Percentiles rank a stretch among this genome's conserved stretches.
Conservation (phyloP, 2,113 vertebrate genomes). For the Solenodon paradoxus region DNA sequence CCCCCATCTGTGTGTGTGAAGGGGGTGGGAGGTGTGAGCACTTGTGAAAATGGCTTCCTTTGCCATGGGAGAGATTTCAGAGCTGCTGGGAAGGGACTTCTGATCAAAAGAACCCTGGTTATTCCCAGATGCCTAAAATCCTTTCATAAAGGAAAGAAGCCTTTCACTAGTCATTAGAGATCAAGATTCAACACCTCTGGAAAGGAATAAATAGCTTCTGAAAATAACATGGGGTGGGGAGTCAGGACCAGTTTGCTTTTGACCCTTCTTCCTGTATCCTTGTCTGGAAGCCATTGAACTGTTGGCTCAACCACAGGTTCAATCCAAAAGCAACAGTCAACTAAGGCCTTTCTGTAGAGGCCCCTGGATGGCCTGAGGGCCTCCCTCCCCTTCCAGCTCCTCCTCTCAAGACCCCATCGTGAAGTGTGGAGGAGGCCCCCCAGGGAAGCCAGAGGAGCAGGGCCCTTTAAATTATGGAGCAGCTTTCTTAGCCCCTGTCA, state of each 20-base stretch:
- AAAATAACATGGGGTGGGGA: not conserved
- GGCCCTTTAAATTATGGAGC: slow-evolving; percentile 62
- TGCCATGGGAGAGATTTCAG: rapidly evolving
- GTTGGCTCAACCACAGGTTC: not conserved
- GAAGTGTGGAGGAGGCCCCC: slow-evolving; percentile 20
- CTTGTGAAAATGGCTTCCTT: not conserved
- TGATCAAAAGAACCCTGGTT: not conserved
- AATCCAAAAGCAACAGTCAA: not conserved
- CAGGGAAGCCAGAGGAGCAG: not conserved
- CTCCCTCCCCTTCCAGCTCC: not conserved
- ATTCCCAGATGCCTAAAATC: no score
- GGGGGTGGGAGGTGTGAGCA: rapidly evolving
- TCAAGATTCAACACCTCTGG: not conserved
- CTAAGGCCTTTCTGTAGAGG: not conserved
- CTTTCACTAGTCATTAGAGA: not conserved
- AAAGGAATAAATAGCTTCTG: not conserved
- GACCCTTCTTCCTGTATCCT: not conserved
- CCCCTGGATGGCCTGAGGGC: not conserved
- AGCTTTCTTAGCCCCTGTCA: slow-evolving; percentile 45
- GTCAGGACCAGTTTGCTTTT: not conserved
- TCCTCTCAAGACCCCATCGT: not conserved
- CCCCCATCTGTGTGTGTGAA: not conserved
- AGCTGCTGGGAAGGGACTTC: not conserved
- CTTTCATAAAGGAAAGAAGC: not conserved
- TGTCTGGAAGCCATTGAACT: not conserved